Conservation (phyloP, 2,888 invertebrate species). For the Melitaea athalia region DNA sequence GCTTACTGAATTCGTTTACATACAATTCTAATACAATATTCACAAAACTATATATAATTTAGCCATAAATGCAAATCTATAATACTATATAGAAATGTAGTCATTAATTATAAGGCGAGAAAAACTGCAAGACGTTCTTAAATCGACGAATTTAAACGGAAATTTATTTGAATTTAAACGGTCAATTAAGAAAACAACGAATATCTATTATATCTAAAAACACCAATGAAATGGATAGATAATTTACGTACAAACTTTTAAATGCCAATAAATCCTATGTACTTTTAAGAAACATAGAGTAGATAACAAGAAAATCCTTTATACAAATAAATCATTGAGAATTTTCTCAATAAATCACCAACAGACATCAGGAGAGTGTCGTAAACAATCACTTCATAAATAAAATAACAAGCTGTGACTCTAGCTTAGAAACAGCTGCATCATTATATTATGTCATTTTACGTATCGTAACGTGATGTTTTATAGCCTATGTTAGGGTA, state of each 20-base stretch:
- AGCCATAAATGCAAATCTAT: too few species aligned
- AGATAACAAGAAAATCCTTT: not conserved
- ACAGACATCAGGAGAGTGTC: conserved; percentile 19
- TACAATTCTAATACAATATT: too few species aligned
- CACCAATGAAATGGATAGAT: too few species aligned
- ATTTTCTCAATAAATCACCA: conserved; percentile 24
- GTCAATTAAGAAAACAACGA: too few species aligned
- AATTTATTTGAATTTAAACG: too few species aligned
- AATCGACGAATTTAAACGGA: too few species aligned
- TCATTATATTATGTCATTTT: not conserved
- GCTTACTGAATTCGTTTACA: too few species aligned
- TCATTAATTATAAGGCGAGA: too few species aligned
- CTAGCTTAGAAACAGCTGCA: conserved; percentile 11
- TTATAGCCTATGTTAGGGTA: not conserved
- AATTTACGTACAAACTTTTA: not conserved
- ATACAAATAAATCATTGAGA: conserved; percentile 13
- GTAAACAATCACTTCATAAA: conserved; percentile 32
- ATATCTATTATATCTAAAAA: too few species aligned
- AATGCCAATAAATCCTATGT: not conserved
- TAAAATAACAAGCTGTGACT: conserved; percentile 24
- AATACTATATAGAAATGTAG: too few species aligned
- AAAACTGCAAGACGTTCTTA: too few species aligned
- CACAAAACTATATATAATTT: too few species aligned
- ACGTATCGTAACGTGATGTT: not conserved
- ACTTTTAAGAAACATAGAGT: not conserved